Base-by-base conservation (phyloP, 2,888 invertebrate genomes). In the Oconnorella tubifera region DNA sequence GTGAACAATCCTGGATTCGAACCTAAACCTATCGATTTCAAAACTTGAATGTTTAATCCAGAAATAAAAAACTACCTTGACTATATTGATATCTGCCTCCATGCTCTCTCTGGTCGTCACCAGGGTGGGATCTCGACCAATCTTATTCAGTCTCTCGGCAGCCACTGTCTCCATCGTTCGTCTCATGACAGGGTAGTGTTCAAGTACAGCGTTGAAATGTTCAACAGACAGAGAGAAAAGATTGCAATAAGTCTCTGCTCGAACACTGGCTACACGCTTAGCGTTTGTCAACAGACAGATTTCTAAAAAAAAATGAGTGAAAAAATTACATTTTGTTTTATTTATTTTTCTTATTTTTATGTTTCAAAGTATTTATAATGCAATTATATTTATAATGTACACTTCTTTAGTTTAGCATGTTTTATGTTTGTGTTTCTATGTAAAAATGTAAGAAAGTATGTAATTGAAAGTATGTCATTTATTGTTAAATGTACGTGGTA, bases 151-250 rank as follows among this genome's bases (percentile, higher is more conserved):
- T 81, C 93, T 89, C 87, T 97, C 96, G 79, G 97, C 97, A 78
- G 97, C 97, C 78, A 98, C 96, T 83, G 94, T 95, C 85, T 97
- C 97, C 95, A 97, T 96, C 62, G 97, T 97, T 80, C 96, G 89
- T 76, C 97, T 88, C 96, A 98, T 97, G 76, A 97, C 87, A 64
- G 97, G 98, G 85, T 98, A 98, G 85, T 96, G 92, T 84, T 98
- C 96, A 77, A 97, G 88, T 72, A 98, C 96, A 76, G 92, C 91
- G 85, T 96, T 95, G 86, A 98, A 98, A 84, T 97, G 96, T 85
- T 95, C 95, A 83, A 96, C 95, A 78, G 94, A 94, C 78, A 98
- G 86, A 69, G 96, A 96, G 87, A 97, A 98, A 78, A 98, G 87
- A 85, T 96, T 96, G 86, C 97, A 98, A 85, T 98, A 98, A 64